Evolutionary conservation across 2,113 vertebrate genomes (phyloP).

Genomic region (Cebidichthys violaceus): DNA sequence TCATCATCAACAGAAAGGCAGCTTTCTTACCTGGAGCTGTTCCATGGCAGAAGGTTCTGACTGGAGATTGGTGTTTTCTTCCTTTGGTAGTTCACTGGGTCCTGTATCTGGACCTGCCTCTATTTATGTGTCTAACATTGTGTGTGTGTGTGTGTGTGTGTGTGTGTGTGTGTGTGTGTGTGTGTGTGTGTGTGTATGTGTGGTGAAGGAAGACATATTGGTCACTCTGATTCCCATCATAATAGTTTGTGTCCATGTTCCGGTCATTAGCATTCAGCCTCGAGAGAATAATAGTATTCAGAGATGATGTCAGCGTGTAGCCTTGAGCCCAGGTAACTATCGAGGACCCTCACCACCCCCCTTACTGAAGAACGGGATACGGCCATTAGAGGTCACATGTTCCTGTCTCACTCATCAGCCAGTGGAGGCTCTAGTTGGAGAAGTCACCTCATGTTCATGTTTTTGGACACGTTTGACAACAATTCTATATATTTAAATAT

Average conservation of each 20-base stretch:
- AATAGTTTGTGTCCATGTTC: constrained; percentile 10
- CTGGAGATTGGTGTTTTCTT: not conserved
- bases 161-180: not conserved
- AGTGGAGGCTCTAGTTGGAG: not conserved
- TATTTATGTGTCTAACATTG: constrained; percentile 64
- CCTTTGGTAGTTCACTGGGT: no score
- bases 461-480: not conserved
- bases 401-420: constrained; percentile 1
- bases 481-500: no score
- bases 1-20: not conserved
- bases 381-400: not conserved
- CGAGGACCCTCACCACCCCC: not conserved
- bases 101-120: not conserved
- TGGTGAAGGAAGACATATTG: not conserved
- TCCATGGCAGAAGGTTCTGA: constrained; percentile 63
- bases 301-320: constrained; percentile 1
- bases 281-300: constrained; percentile 61
- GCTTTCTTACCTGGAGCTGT: constrained; percentile 73
- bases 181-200: not conserved
- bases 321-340: constrained; percentile 23
- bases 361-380: not conserved
- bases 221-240: constrained; percentile 16
- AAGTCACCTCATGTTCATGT: not conserved
- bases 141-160: no score
- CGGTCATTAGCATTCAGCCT: constrained; percentile 74